Conservation (phyloP, 2,888 invertebrate genomes). For the Stomorhina lunata region DNA sequence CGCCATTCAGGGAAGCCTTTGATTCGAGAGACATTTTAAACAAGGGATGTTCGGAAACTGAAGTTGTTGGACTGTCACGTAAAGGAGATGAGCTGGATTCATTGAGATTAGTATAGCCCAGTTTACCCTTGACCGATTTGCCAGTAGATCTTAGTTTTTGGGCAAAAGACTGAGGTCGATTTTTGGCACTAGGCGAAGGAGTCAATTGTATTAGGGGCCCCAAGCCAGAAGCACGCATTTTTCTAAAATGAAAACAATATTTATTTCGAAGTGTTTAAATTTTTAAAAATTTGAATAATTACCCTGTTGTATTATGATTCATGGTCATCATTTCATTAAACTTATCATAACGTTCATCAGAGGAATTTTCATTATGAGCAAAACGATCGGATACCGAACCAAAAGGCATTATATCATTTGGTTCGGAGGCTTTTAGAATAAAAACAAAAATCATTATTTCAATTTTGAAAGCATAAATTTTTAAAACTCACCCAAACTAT, state of each 20-base stretch:
- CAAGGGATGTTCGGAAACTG: conserved; percentile 77
- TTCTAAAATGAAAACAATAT: conserved; percentile 43
- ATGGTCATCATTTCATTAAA: conserved; percentile 77
- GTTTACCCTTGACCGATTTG: conserved; percentile 88
- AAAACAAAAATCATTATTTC: background rate
- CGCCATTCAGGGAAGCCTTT: conserved; percentile 78
- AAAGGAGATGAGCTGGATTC: conserved; percentile 87
- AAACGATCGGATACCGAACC: conserved; percentile 77
- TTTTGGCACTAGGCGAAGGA: conserved; percentile 79
- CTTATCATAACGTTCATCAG: conserved; percentile 79
- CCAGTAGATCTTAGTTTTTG: conserved; percentile 92
- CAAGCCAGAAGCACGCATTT: conserved; percentile 73
- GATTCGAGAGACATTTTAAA: conserved; percentile 77
- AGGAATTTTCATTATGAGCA: conserved; percentile 75
- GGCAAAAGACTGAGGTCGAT: conserved; percentile 91
- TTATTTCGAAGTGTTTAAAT: background rate
- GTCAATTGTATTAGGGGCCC: conserved; percentile 78
- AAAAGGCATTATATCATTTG: conserved; percentile 78
- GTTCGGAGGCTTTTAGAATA: conserved; percentile 76
- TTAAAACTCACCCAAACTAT: conserved; percentile 81
- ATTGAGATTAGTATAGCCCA: conserved; percentile 89
- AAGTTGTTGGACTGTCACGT: conserved; percentile 83
- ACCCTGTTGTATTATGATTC: conserved; percentile 72
- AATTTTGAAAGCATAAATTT: background rate
- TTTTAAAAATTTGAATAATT: background rate